phyloP scores from a whole-genome alignment of 2,797 vertebrate genomes.

The Cephalopachus bancanus region DNA sequence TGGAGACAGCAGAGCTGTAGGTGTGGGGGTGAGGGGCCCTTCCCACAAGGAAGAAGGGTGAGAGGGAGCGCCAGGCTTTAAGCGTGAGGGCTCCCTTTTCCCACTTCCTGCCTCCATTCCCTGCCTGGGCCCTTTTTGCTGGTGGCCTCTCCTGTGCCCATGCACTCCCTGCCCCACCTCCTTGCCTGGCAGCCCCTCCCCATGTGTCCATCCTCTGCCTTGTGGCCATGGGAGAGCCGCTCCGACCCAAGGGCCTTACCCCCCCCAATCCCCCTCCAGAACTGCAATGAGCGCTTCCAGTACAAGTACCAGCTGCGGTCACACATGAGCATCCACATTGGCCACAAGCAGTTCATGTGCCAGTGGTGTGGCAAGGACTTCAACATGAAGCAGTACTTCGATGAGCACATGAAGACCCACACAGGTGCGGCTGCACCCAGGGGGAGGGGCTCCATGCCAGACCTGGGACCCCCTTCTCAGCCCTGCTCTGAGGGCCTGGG shows the following conservation, averaged over 20 bases:
- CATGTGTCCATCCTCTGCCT: not conserved
- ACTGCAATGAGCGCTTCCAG: constrained; percentile 94
- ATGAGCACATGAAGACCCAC: constrained; percentile 97
- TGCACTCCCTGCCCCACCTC: not conserved
- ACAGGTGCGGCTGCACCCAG: constrained; percentile 89
- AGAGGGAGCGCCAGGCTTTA: not conserved
- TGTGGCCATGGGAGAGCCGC: not conserved
- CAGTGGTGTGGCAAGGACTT: constrained; percentile 99
- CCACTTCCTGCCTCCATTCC: not conserved
- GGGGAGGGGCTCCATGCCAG: accelerated
- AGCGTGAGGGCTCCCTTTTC: not conserved
- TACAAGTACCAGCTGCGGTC: constrained; percentile 99
- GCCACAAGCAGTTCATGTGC: constrained; percentile 99
- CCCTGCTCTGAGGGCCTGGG: not conserved
- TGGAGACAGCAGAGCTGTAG: not conserved
- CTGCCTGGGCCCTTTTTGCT: not conserved
- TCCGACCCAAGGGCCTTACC: not conserved
- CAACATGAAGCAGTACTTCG: constrained; percentile 99
- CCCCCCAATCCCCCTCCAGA: constrained; percentile 78
- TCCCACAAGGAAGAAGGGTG: accelerated
- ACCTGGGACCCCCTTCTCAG: not conserved
- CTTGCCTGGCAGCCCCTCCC: not conserved
- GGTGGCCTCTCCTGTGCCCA: not conserved
- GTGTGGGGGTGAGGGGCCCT: not conserved
- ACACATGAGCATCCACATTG: constrained; percentile 99